phyloP scores from a whole-genome alignment of 2,113 vertebrate species.

The Ptychochromis oligacanthus region DNA sequence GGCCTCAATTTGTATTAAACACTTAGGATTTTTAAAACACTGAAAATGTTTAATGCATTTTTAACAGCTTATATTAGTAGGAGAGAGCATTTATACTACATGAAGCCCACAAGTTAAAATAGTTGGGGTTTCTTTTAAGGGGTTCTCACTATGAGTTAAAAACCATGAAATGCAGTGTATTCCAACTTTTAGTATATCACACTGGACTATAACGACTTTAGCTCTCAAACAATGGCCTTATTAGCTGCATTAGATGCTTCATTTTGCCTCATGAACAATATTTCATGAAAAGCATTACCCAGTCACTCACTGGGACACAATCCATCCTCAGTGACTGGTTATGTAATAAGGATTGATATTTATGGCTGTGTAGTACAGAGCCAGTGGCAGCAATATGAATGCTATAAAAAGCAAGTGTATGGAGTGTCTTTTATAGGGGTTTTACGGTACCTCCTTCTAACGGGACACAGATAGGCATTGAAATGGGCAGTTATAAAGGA shows the following conservation, averaged over 20 bases:
- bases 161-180: background rate
- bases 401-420: conserved; percentile 22
- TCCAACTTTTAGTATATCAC: background rate
- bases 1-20: background rate
- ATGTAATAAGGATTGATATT: conserved; percentile 41
- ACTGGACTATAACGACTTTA: background rate
- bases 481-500: conserved; percentile 43
- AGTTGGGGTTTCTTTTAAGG: background rate
- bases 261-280: conserved; percentile 2
- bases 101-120: background rate
- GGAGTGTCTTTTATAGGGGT: conserved; percentile 39
- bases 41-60: background rate
- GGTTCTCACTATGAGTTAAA: background rate
- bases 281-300: conserved; percentile 15
- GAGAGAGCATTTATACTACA: background rate
- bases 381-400: conserved; percentile 11
- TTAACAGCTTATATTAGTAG: background rate
- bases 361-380: conserved; percentile 15
- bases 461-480: conserved; percentile 41
- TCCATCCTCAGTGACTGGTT: conserved; percentile 29
- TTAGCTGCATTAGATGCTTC: conserved; percentile 16
- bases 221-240: background rate
- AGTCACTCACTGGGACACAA: conserved; percentile 35
- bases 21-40: background rate
- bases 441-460: conserved; percentile 45